Evolutionary conservation across 2,888 invertebrate species (phyloP).

Genomic region (Sarcophaga rosellei): DNA sequence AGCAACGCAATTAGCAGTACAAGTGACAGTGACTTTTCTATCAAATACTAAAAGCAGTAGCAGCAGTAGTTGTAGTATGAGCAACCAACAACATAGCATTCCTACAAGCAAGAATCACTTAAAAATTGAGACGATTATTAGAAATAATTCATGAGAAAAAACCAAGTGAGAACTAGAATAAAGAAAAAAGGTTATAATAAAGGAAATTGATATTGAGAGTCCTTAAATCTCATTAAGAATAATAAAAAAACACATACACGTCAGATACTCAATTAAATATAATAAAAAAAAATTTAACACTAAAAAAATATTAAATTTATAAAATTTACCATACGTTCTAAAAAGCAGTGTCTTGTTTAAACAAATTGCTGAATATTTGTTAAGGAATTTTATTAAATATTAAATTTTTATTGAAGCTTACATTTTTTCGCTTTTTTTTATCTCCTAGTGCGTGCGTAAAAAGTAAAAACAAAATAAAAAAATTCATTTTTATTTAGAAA

Average conservation of each 20-base stretch:
- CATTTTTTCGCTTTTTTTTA: conserved; percentile 2
- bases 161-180: background rate
- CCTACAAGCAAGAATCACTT: conserved; percentile 18
- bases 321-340: background rate
- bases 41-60: conserved; percentile 9
- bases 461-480: background rate
- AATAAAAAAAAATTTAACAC: background rate
- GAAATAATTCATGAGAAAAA: background rate
- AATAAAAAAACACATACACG: background rate
- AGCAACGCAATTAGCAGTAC: background rate
- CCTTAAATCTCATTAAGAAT: conserved; percentile 17
- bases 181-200: conserved; percentile 11
- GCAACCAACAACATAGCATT: conserved; percentile 32
- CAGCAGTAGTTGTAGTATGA: conserved; percentile 27
- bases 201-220: conserved; percentile 28
- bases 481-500: conserved; percentile 18
- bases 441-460: conserved; percentile 57
- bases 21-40: background rate
- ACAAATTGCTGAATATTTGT: conserved; percentile 54
- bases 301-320: background rate
- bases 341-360: conserved; percentile 51
- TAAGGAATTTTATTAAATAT: background rate
- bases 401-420: background rate
- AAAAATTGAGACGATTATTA: conserved; percentile 16
- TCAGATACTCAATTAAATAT: too few relatives aligned